Evolutionary conservation across 92 coral and sea anemone species (phyloP).

Genomic region (Parazoanthus darwini): DNA sequence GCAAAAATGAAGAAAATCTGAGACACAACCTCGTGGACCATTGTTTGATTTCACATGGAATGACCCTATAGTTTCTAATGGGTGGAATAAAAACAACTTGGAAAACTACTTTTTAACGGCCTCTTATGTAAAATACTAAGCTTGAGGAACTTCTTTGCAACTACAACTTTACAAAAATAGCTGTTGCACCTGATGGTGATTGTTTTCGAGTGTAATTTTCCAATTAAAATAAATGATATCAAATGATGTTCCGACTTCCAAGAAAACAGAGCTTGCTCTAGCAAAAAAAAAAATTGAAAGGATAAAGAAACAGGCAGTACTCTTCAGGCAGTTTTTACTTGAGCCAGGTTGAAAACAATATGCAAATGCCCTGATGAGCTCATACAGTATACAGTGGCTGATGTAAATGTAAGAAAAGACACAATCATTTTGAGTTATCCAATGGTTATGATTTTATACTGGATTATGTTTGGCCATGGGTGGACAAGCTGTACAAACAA

Average conservation of each 20-base stretch:
- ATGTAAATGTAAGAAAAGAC: not conserved
- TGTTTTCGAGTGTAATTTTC: slow-evolving; percentile 51
- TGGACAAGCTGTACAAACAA: too few species aligned
- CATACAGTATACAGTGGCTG: not conserved
- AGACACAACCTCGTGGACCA: slow-evolving; percentile 9
- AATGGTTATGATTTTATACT: not conserved
- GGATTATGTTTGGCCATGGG: not conserved
- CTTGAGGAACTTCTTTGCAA: slow-evolving; percentile 45
- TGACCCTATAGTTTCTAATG: slow-evolving; percentile 11
- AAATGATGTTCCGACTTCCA: not conserved
- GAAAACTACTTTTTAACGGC: slow-evolving; percentile 10
- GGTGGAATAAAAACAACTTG: slow-evolving; percentile 21
- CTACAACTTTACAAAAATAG: slow-evolving; percentile 51
- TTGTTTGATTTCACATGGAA: slow-evolving; percentile 26
- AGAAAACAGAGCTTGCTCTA: too few species aligned
- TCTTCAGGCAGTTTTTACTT: too few species aligned
- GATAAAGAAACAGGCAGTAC: too few species aligned
- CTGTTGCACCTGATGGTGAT: slow-evolving; percentile 57
- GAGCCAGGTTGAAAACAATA: too few species aligned
- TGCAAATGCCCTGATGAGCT: not conserved
- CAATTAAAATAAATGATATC: slow-evolving; percentile 42
- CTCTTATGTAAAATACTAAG: slow-evolving; percentile 1
- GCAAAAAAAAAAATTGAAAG: too few species aligned
- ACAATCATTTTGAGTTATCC: not conserved
- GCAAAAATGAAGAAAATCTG: slow-evolving; percentile 29